Evolutionary conservation across 2,797 vertebrate genomes (phyloP).

Genomic region (Florisuga fusca): DNA sequence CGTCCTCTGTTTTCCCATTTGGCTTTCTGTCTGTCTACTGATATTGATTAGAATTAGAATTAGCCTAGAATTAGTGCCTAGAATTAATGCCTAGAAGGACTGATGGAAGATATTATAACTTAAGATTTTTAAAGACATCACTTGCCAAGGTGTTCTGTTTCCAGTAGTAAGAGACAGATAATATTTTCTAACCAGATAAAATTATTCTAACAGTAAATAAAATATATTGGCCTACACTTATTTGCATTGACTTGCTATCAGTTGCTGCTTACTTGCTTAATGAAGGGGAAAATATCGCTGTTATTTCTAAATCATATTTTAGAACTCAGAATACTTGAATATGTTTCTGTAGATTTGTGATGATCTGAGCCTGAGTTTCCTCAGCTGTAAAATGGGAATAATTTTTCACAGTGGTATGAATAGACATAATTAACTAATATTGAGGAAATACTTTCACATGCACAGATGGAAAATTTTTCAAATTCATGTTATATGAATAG

Average conservation of each 20-base stretch:
- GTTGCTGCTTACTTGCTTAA: neutral
- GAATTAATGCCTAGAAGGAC: neutral
- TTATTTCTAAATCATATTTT: neutral
- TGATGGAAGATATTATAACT: neutral
- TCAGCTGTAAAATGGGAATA: neutral
- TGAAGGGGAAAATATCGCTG: neutral
- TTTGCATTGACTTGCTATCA: neutral
- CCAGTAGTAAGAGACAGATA: neutral
- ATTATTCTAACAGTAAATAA: conserved; percentile 9
- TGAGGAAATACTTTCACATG: neutral
- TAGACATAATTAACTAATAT: neutral
- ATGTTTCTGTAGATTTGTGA: neutral
- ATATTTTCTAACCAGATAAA: neutral
- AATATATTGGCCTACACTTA: neutral
- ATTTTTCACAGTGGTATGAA: neutral
- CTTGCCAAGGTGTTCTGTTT: neutral
- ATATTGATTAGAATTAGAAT: too few species aligned
- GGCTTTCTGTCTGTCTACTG: neutral
- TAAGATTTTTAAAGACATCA: neutral
- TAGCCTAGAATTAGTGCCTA: too few species aligned
- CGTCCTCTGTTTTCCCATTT: neutral
- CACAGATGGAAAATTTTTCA: neutral
- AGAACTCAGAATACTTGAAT: neutral
- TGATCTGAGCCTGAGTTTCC: neutral
- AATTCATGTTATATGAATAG: neutral